phyloP scores from a whole-genome alignment of 2,797 vertebrate genomes.

The Platyrinchus mystaceus region DNA sequence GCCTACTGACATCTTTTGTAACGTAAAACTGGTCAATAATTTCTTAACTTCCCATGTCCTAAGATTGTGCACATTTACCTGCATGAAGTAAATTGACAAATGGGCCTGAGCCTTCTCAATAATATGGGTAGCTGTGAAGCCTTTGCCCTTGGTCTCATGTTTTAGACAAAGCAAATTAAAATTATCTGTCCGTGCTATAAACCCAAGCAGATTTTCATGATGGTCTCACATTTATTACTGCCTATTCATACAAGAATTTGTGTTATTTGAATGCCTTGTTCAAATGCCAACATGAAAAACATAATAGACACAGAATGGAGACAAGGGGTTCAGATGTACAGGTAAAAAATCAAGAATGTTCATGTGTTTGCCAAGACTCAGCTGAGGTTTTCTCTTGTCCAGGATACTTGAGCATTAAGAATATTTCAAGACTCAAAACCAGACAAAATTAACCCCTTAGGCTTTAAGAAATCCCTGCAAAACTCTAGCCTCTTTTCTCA shows the following conservation, averaged over 20 bases:
- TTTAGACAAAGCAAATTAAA: background rate
- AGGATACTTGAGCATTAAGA: background rate
- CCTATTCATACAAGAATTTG: background rate
- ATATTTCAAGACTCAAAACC: background rate
- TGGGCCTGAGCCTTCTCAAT: background rate
- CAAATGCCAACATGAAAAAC: background rate
- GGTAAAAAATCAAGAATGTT: background rate
- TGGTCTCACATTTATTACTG: background rate
- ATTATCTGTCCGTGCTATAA: background rate
- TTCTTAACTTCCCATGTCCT: background rate
- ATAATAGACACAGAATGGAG: background rate
- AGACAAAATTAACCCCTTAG: background rate
- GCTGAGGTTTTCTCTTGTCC: background rate
- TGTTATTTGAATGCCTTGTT: background rate
- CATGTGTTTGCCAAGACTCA: background rate
- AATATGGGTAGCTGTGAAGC: background rate
- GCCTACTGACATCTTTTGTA: background rate
- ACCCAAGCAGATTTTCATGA: background rate
- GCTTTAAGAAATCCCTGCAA: background rate
- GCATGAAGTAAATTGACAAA: background rate
- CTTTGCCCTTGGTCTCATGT: background rate
- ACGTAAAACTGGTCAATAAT: background rate
- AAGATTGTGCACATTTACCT: background rate
- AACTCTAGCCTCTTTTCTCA: background rate
- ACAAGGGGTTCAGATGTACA: fast-evolving